Conservation (phyloP, 2,888 invertebrate genomes). For the Mesorhabditis spiculigera region DNA sequence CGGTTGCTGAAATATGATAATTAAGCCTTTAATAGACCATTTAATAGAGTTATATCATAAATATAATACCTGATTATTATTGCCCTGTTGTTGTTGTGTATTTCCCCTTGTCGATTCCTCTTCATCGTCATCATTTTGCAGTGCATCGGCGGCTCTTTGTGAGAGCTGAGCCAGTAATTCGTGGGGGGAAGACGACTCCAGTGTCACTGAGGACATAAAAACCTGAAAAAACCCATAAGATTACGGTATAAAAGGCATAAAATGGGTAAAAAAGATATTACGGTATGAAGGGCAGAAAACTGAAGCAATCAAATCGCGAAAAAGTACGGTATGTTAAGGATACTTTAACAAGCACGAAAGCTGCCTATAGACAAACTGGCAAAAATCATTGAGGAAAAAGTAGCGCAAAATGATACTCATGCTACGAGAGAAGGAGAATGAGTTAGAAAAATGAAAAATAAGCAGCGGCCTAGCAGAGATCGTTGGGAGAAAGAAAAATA, state of each 20-base stretch:
- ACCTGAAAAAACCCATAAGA: neutral
- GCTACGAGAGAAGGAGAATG: too few species aligned
- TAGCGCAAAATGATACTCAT: too few species aligned
- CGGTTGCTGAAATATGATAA: neutral
- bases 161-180: neutral
- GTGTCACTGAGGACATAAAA: neutral
- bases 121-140: neutral
- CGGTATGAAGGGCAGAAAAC: neutral
- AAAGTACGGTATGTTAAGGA: too few species aligned
- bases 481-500: too few species aligned
- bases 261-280: neutral
- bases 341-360: too few species aligned
- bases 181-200: neutral
- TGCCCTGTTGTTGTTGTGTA: neutral
- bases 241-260: neutral
- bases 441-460: too few species aligned
- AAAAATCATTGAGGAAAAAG: too few species aligned
- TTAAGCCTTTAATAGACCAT: too few species aligned
- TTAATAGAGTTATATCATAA: too few species aligned
- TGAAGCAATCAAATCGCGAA: too few species aligned
- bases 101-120: neutral
- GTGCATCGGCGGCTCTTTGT: neutral
- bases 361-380: too few species aligned
- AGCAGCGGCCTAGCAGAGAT: too few species aligned
- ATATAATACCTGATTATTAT: neutral